Evolutionary conservation across 1,140 invertebrate species (phyloP).

Genomic region (Mamestra configurata): DNA sequence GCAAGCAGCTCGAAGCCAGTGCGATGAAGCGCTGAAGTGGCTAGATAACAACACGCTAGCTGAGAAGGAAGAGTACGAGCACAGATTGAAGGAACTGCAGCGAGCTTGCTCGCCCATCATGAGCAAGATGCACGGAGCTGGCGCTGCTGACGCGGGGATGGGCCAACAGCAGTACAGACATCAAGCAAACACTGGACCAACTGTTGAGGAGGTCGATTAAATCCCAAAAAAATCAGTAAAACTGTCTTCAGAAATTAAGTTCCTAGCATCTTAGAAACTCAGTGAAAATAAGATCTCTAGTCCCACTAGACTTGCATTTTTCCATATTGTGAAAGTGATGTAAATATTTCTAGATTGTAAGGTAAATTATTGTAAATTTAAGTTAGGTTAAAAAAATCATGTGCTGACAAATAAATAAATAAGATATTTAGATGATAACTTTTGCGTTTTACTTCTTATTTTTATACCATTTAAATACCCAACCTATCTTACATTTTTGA

Average conservation of each 20-base stretch:
- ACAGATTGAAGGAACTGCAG: constrained; percentile 92
- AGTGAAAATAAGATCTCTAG: constrained; percentile 35
- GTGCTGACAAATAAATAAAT: constrained; percentile 21
- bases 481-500: no score
- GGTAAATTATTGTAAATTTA: constrained; percentile 52
- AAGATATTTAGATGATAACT: background rate
- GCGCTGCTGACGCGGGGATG: constrained; percentile 83
- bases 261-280: background rate
- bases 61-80: constrained; percentile 94
- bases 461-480: background rate
- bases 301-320: constrained; percentile 27
- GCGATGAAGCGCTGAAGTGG: constrained; percentile 87
- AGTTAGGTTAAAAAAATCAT: constrained; percentile 5
- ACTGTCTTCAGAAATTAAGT: no score
- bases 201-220: constrained; percentile 92
- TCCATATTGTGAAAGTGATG: constrained; percentile 39
- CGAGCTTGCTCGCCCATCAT: constrained; percentile 91
- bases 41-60: constrained; percentile 90
- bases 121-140: constrained; percentile 91
- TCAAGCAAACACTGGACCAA: constrained; percentile 86
- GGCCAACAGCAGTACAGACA: constrained; percentile 60
- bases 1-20: constrained; percentile 88
- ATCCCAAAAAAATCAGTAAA: background rate
- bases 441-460: background rate
- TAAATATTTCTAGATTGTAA: constrained; percentile 56